Evolutionary conservation across 1,140 invertebrate genomes (phyloP), one percentile per base, ranked within the genome.

Genomic region (Pseudobourletiella spinata): DNA sequence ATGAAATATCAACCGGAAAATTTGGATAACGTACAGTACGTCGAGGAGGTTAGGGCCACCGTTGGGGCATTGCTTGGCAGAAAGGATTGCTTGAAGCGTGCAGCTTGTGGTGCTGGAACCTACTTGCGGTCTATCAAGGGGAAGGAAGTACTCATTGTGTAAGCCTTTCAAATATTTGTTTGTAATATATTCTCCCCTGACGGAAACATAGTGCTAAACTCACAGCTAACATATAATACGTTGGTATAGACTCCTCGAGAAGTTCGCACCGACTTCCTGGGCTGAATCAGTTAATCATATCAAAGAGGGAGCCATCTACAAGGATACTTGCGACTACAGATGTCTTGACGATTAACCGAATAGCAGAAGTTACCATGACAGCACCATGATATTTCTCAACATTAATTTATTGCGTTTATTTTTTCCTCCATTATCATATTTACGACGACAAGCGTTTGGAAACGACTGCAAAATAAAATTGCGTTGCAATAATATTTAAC

Each of bases 131-230:
- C 20, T 20, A 30, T 70, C 18, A 65, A 63, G 25, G 64, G 68
- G 26, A 70, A 70, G 30, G 59, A 70, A 1, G 6, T 67, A n/a
- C 54, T 70, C 28, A 43, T 70, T 51, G 63, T 64, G 68, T 70
- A 67, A 65, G 68, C 57, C 11, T 11, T 57, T 28, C 26, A 57
- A 15, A 8, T 32, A 1, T 48, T 29, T 57, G 24, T 22, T 51
- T 26, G n/a, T n/a, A n/a, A n/a, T n/a, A n/a, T n/a, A n/a, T n/a
- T n/a, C n/a, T n/a, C n/a, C n/a, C n/a, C n/a, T n/a, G n/a, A n/a
- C n/a, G n/a, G n/a, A n/a, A n/a, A n/a, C n/a, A n/a, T n/a, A n/a
- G n/a, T n/a, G n/a, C n/a, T n/a, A n/a, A n/a, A n/a, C n/a, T n/a
- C n/a, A n/a, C n/a, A n/a, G n/a, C n/a, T n/a, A n/a, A n/a, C n/a